Base-by-base conservation (phyloP, 2,888 invertebrate species). In the Isotomurus palustris region DNA sequence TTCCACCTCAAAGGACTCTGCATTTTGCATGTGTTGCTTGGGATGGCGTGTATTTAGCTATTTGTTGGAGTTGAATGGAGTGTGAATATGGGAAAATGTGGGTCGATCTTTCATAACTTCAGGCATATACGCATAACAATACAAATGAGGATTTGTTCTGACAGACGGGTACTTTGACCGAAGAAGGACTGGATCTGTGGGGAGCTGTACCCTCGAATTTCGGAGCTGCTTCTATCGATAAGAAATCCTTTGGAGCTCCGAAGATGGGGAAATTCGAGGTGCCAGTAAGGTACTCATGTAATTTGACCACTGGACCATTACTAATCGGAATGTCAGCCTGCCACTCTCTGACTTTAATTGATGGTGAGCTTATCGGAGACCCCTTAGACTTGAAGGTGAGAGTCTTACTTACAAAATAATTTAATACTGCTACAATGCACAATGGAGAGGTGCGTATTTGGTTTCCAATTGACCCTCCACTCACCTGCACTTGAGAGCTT, bases 151-250 rank as follows among this genome's bases (percentile, higher is more conserved):
- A n/a, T n/a, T n/a, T n/a, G n/a, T n/a, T n/a, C n/a, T n/a, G n/a
- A n/a, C 74, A 91, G 88, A 96, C 96, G 19, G 96, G 96, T 12
- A 96, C 96, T 0, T 76, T 96, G 60, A 96, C 96, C 0, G 95
- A 96, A 75, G 96, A 96, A 74, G 95, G 96, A 0, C 76, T 96
- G 25, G 94, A 95, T 77, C 86, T 96, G 84, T 88, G 91, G 84
- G 94, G 93, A 38, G 87, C 92, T 3, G 86, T 94, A 2, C 86
- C 91, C 0, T 77, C 78, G 19, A 51, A 50, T 24, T 14, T 73
- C 80, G 74, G 74, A 79, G 66, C 59, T 24, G 41, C 49, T 32
- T 29, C 41, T 17, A 48, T 44, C 40, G 50, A 58, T 35, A 38
- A 48, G n/a, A 74, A 75, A 73, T 77, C 47, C 74, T 51, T 57